Conservation (phyloP, 1,140 invertebrate genomes). For the Doryteuthis pealeii region DNA sequence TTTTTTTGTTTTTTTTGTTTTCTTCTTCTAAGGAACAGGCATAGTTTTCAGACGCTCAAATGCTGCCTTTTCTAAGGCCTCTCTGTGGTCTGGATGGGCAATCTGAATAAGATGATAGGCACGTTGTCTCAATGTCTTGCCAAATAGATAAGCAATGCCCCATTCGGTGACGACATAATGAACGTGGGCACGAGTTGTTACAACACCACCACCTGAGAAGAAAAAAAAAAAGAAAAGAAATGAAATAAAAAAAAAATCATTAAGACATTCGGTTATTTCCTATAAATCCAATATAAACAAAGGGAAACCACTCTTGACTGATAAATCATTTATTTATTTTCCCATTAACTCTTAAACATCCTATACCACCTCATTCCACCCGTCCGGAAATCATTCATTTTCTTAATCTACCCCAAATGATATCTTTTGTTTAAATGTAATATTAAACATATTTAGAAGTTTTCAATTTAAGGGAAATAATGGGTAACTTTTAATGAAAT, state of each 20-base stretch:
- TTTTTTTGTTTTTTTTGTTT: not conserved
- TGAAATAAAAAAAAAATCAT: not conserved
- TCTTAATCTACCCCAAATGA: too few relatives aligned
- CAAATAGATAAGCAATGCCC: constrained; percentile 88
- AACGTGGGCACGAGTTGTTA: constrained; percentile 87
- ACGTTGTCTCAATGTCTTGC: constrained; percentile 83
- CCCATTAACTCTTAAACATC: too few relatives aligned
- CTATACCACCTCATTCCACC: too few relatives aligned
- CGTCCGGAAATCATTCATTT: too few relatives aligned
- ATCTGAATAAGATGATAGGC: constrained; percentile 87
- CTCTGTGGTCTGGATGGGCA: constrained; percentile 84
- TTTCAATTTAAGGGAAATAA: too few relatives aligned
- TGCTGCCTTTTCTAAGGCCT: constrained; percentile 79
- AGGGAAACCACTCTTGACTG: too few relatives aligned
- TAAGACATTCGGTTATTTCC: not conserved
- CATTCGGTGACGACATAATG: constrained; percentile 92
- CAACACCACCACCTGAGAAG: constrained; percentile 84
- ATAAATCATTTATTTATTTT: too few relatives aligned
- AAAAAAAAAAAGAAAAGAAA: constrained; percentile 9
- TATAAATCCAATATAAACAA: too few relatives aligned
- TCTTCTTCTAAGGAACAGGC: constrained; percentile 68
- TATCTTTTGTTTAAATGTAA: too few relatives aligned
- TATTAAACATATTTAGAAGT: too few relatives aligned
- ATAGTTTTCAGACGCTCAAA: constrained; percentile 85
- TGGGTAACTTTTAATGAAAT: too few relatives aligned